Evolutionary conservation across 2,797 vertebrate genomes (phyloP).

Genomic region (Phataginus tricuspis): DNA sequence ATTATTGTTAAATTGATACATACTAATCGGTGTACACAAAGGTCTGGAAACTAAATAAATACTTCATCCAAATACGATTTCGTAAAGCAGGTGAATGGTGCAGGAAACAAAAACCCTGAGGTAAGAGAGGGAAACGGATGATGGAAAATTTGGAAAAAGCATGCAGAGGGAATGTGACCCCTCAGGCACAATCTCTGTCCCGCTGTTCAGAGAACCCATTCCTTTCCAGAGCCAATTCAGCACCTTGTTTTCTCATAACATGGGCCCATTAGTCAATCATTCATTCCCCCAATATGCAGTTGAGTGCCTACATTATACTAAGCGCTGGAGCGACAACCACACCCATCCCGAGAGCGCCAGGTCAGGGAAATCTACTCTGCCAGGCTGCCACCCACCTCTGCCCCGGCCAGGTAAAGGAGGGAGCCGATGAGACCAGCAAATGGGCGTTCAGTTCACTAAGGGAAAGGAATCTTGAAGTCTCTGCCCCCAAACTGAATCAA

Average conservation of each 20-base stretch:
- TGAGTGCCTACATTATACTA: not conserved
- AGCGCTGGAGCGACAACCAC: not conserved
- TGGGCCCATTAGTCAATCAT: not conserved
- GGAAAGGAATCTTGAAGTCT: not conserved
- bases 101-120: not conserved
- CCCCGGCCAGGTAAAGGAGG: not conserved
- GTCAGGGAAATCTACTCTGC: not conserved
- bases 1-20: not conserved
- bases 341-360: not conserved
- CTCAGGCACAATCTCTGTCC: not conserved
- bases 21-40: not conserved
- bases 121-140: not conserved
- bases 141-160: not conserved
- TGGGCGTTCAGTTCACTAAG: not conserved
- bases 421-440: not conserved
- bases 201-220: not conserved
- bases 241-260: not conserved
- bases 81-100: not conserved
- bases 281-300: not conserved
- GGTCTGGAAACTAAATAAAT: not conserved
- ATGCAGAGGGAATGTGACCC: not conserved
- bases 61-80: not conserved
- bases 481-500: not conserved
- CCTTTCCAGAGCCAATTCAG: not conserved
- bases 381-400: not conserved